Base-by-base conservation (phyloP, 2,888 invertebrate species). In the Chromoteleia sp. region DNA sequence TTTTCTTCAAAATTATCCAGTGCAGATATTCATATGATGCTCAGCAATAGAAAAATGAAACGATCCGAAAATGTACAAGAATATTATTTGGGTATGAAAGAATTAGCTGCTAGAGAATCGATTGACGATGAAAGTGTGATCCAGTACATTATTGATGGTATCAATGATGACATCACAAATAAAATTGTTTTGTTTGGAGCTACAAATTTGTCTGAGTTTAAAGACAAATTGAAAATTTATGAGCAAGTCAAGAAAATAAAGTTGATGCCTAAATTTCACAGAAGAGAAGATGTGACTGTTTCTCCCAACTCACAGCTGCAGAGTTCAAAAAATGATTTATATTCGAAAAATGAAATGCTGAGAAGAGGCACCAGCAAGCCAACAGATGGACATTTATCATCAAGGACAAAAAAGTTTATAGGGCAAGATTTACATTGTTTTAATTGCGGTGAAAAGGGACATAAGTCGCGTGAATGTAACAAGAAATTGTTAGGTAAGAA, bases 101-200 rank as follows among this genome's bases (percentile, higher is more conserved):
- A 75, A 25, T 15, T 75, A 14, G 54, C 59, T 0, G 58, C 48
- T 10, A 29, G 61, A 30, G 54, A 61, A 6, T 39, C 56, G 0
- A 65, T 83, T 4, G 82, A 84, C 30, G 52, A 50, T 0, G 21
- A 70, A 0, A 75, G 76, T 0, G 5, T 81, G 0, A 63, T 81
- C 0, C 73, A 82, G 14, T 84, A 84, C 15, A 30, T 83, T 2
- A 82, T 70, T 8, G 74, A 63, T n/a, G 45, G 74, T 1, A 50
- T 75, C 8, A 36, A 56, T 2, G 56, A 56, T 8, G 5, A 58
- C 17, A 14, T 4, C 7, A 67, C 54, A 5, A 41, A 15, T 0
- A 81, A 81, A 21, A 10, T 56, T 2, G 58, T 81, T 15, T 21
- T 76, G 3, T 81, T 68, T 39, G 73, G 76, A 19, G 71, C 76